Conservation (phyloP, 2,113 vertebrate genomes). For the Gymnarchus niloticus region DNA sequence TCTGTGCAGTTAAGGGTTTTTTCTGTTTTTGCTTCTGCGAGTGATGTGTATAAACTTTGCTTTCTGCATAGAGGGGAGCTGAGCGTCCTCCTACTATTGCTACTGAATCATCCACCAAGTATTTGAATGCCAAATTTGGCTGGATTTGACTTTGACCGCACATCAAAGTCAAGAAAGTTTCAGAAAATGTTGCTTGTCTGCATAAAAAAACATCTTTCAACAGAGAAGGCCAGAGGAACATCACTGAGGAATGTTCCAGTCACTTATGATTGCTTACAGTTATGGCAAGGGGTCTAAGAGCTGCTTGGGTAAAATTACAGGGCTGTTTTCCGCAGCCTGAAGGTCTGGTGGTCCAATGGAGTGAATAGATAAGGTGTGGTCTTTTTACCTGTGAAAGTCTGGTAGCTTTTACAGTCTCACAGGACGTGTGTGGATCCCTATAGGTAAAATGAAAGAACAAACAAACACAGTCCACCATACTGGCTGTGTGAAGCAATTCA, state of each 20-base stretch:
- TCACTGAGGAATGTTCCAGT: background rate
- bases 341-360: background rate
- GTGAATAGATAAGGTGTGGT: background rate
- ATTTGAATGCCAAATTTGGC: background rate
- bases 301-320: background rate
- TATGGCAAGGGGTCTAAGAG: too few relatives aligned
- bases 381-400: background rate
- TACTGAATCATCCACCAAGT: background rate
- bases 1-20: background rate
- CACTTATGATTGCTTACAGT: background rate
- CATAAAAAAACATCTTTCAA: background rate
- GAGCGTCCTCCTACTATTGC: background rate
- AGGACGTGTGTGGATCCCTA: background rate
- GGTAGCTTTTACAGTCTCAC: background rate
- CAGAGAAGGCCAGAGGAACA: background rate
- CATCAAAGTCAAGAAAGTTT: background rate
- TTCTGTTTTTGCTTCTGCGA: background rate
- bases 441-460: background rate
- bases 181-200: background rate
- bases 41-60: background rate
- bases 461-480: background rate
- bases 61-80: background rate
- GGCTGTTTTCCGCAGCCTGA: background rate
- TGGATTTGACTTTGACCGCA: background rate
- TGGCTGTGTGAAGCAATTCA: background rate